These are phyloP conservation scores for Amphipyra tragopoginis DNA, from an alignment of 2,888 invertebrate genomes.

Conservation along the genomic window DNA sequence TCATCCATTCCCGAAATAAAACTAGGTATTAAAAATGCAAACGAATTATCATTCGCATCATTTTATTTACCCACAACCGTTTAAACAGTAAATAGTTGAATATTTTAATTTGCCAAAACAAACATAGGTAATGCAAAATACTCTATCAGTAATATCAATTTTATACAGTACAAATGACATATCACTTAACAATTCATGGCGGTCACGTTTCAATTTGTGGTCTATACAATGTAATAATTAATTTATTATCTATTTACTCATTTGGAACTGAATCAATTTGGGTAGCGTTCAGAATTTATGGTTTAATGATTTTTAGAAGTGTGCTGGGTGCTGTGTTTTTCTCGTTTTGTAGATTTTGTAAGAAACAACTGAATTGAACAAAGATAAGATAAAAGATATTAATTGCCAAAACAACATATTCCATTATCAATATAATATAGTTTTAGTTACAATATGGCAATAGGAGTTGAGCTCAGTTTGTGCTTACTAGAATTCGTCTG, in stretches of 20 bases:
- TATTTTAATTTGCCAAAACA: slow-evolving; percentile 58
- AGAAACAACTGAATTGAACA: no score
- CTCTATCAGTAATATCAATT: slow-evolving; percentile 61
- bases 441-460: no score
- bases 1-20: slow-evolving; percentile 17
- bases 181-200: slow-evolving; percentile 72
- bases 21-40: slow-evolving; percentile 48
- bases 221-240: slow-evolving; percentile 68
- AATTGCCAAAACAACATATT: no score
- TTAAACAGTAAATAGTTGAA: slow-evolving; percentile 45
- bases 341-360: neutral
- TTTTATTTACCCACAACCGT: slow-evolving; percentile 42
- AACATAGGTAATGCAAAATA: slow-evolving; percentile 44
- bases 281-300: slow-evolving; percentile 22
- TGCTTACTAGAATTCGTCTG: no score
- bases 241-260: slow-evolving; percentile 66
- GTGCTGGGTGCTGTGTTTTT: neutral
- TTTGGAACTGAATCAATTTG: slow-evolving; percentile 54
- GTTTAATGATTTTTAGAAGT: slow-evolving; percentile 21
- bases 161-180: slow-evolving; percentile 69
- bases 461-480: no score
- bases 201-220: slow-evolving; percentile 72
- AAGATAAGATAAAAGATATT: no score
- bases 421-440: no score
- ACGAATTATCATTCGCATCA: slow-evolving; percentile 35